Conservation (phyloP, 2,888 invertebrate genomes). For the Phorcus lineatus region DNA sequence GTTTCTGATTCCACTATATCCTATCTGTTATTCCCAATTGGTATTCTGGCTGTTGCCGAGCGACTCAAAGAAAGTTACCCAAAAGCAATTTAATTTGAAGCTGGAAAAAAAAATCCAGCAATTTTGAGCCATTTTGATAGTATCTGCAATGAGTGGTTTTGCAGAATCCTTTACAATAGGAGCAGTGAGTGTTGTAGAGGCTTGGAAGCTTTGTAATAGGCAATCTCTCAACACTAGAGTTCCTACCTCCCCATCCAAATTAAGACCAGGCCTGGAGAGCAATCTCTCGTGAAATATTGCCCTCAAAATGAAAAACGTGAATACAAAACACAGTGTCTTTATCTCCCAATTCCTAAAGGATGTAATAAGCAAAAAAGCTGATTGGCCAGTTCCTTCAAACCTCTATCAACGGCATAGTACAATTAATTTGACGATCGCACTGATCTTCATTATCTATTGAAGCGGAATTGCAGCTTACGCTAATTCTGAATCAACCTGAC, state of each 20-base stretch:
- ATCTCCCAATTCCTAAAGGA: conserved; percentile 1
- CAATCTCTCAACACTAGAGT: conserved; percentile 13
- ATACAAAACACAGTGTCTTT: conserved; percentile 3
- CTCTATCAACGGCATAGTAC: background rate
- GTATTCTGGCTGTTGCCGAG: conserved; percentile 13
- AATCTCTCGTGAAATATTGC: conserved; percentile 13
- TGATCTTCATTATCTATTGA: background rate
- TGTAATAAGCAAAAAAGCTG: background rate
- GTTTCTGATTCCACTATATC: background rate
- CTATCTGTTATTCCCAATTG: background rate
- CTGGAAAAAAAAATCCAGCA: conserved; percentile 3
- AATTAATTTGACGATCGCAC: conserved; percentile 5
- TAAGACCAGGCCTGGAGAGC: background rate
- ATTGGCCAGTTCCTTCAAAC: background rate
- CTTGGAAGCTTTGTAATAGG: background rate
- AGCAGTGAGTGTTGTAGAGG: background rate
- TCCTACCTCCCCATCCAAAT: background rate
- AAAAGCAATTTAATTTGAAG: conserved; percentile 8
- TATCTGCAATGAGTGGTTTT: conserved; percentile 14
- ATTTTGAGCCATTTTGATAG: conserved; percentile 19
- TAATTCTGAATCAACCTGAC: background rate
- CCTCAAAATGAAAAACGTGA: conserved; percentile 10
- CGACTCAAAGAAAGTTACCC: conserved; percentile 7
- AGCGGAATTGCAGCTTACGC: background rate
- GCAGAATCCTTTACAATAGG: background rate